Percentiles rank a stretch among this genome's conserved stretches.
These are phyloP conservation scores for Intellagama lesueurii DNA, from an alignment of 2,797 vertebrate genomes.

Conservation along the genomic window DNA sequence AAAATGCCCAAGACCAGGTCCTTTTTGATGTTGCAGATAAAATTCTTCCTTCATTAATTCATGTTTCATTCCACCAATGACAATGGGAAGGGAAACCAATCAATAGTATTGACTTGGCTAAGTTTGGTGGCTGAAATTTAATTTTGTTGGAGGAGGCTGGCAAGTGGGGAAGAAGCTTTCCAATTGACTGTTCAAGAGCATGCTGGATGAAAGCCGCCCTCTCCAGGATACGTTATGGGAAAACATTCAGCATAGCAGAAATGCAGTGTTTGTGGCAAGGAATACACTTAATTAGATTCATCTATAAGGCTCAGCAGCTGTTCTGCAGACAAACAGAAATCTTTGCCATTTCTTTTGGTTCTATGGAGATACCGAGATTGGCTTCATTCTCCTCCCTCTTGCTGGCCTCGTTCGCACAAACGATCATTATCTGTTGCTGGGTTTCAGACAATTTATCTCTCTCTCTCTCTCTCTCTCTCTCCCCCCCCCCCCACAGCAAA, in stretches of 20 bases:
- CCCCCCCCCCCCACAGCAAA: no score
- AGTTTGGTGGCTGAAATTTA: constrained; percentile 60
- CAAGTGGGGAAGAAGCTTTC: not conserved
- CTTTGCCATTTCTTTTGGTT: constrained; percentile 65
- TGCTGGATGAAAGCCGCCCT: constrained; percentile 60
- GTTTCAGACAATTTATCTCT: constrained; percentile 46
- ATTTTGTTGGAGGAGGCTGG: constrained; percentile 39
- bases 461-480: no score
- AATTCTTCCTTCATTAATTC: constrained; percentile 57
- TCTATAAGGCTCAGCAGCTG: constrained; percentile 73
- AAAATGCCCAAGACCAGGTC: not conserved
- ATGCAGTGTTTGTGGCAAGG: constrained; percentile 73
- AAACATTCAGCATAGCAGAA: constrained; percentile 69
- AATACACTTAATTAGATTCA: constrained; percentile 77
- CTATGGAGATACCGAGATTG: constrained; percentile 56
- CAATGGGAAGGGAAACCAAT: not conserved
- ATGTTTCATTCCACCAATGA: constrained; percentile 40
- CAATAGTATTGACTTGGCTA: constrained; percentile 70
- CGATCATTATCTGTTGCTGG: constrained; percentile 61
- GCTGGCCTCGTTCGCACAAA: constrained; percentile 49
- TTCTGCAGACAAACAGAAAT: constrained; percentile 71
- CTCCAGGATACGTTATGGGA: constrained; percentile 64
- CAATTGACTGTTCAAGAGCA: constrained; percentile 16
- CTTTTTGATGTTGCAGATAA: constrained; percentile 1
- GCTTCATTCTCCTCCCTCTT: constrained; percentile 39